Percentiles rank a stretch among this genome's conserved stretches.
Conservation (phyloP, 2,113 vertebrate genomes). For the Gymnocephalus cernua region DNA sequence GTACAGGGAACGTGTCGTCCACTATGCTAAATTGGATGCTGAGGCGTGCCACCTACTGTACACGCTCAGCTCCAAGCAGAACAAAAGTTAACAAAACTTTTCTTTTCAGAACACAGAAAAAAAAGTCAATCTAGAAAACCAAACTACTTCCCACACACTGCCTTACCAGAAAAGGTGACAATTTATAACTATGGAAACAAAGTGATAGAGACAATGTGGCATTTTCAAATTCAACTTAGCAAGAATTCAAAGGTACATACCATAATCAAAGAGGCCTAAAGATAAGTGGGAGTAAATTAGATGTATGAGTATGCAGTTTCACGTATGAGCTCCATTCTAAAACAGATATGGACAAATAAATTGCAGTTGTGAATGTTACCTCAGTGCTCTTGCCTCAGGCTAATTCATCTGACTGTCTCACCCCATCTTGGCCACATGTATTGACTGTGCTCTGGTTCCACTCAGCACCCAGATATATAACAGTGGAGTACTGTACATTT, state of each 20-base stretch:
- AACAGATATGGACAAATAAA: not conserved
- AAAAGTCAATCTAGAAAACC: not conserved
- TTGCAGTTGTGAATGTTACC: not conserved
- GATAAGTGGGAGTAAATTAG: not conserved
- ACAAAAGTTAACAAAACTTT: not conserved
- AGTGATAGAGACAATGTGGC: not conserved
- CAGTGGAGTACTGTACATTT: not conserved
- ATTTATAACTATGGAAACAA: not conserved
- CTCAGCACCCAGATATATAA: conserved; percentile 3
- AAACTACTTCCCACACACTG: conserved; percentile 12
- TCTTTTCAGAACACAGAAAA: not conserved
- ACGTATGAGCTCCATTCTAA: not conserved
- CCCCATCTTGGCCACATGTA: conserved; percentile 1
- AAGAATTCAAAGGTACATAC: not conserved
- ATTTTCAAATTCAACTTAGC: not conserved
- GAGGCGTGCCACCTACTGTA: not conserved
- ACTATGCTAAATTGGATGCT: not conserved
- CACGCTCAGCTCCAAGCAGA: not conserved
- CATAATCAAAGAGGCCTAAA: not conserved
- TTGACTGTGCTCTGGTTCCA: conserved; percentile 1
- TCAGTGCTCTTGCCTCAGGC: not conserved
- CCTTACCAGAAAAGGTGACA: not conserved
- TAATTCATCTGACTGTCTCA: not conserved
- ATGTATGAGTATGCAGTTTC: not conserved
- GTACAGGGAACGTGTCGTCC: not conserved